Conservation (phyloP, 2,888 invertebrate species). For the Polydrusus tereticollis region DNA sequence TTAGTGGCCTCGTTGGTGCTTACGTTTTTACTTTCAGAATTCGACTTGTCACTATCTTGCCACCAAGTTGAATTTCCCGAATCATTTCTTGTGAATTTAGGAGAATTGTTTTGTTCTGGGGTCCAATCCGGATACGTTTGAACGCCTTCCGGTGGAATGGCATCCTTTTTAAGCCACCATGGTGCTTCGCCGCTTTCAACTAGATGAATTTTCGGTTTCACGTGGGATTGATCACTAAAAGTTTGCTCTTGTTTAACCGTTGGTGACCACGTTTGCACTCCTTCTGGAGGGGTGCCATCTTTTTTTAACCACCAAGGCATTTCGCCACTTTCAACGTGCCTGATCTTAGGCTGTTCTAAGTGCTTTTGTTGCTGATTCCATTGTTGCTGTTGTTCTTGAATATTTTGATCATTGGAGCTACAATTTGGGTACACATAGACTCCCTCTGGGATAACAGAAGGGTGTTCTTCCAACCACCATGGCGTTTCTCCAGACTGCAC, state of each 20-base stretch:
- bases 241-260: background rate
- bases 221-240: background rate
- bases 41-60: constrained; percentile 56
- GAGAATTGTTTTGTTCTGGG: constrained; percentile 49
- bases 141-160: constrained; percentile 77
- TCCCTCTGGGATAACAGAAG: constrained; percentile 76
- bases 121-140: constrained; percentile 60
- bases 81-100: constrained; percentile 54
- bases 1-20: background rate
- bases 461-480: constrained; percentile 80
- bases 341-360: constrained; percentile 44
- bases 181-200: constrained; percentile 72
- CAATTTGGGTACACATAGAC: constrained; percentile 66
- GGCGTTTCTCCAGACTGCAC: constrained; percentile 72
- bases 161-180: constrained; percentile 80
- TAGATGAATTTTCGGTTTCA: constrained; percentile 51
- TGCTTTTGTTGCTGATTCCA: constrained; percentile 35
- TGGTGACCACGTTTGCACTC: constrained; percentile 66
- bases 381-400: constrained; percentile 46
- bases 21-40: constrained; percentile 29
- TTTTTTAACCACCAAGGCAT: constrained; percentile 82
- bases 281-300: constrained; percentile 76
- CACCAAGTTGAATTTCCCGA: constrained; percentile 58
- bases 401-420: constrained; percentile 27
- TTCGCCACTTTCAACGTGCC: constrained; percentile 68